Evolutionary conservation across 2,888 invertebrate species (phyloP), one percentile per base, ranked within the genome.

Genomic region (Pediacus dermestoides): DNA sequence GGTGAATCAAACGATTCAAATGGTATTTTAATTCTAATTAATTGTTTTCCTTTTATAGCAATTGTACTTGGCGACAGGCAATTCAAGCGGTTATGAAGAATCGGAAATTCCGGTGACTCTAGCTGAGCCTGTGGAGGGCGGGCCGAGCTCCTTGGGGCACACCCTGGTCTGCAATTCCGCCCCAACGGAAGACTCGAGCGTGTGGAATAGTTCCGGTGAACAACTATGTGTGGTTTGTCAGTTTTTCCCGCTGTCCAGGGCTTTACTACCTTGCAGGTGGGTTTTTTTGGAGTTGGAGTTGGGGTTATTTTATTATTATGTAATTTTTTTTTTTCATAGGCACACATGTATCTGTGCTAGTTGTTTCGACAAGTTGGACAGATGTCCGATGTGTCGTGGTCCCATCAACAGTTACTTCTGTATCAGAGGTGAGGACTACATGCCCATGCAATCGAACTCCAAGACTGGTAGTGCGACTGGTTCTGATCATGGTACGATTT

Each of bases 361-460:
- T 28, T 91, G 90, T 63, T 82, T 89, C 60, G 78, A 80, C 28
- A 85, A 85, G 64, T 70, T 91, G 50, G 86, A 88, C 64, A 80
- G 85, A 52, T 91, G 91, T 64, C 91, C 91, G 11, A 87, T 91
- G 75, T 91, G 91, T 70, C 77, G 90, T 42, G 83, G 86, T 52
- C 81, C 80, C 26, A 88, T 90, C 58, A 82, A 82, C 50, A 84
- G 85, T 58, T 89, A 87, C 73, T 90, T 90, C 73, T 85, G 87
- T 67, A 88, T 85, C 58, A 72, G 85, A 26, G 80, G 81, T 52
- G 86, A 87, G 57, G 86, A 86, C 41, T 86, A 85, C 66, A 68
- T 79, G 77, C 77, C 78, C 7, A 53, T 64, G 16, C 61, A 64
- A 37, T 42, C 71, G 71, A 76, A 51, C 71, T 70, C 53, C 44